Evolutionary conservation across 2,113 vertebrate genomes (phyloP).

Genomic region (Lophura nycthemera): DNA sequence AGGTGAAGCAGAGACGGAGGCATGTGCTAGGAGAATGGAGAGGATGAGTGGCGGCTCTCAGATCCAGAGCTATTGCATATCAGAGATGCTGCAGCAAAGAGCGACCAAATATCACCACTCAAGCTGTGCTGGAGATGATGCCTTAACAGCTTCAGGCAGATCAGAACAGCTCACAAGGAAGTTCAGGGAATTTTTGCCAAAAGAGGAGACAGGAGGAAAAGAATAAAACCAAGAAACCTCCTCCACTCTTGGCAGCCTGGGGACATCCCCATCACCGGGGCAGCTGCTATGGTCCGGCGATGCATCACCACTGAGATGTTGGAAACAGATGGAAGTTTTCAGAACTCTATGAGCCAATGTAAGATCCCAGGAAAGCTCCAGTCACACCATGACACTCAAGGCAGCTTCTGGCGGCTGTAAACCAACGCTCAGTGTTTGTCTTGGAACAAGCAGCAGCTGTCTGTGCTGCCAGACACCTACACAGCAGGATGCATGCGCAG

Average conservation of each 20-base stretch:
- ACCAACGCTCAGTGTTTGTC: accelerated
- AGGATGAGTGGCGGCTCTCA: background rate
- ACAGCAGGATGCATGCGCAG: accelerated
- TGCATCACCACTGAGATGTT: accelerated
- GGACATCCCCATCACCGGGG: too few relatives aligned
- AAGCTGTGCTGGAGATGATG: background rate
- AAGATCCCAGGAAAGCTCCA: background rate
- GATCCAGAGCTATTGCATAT: too few relatives aligned
- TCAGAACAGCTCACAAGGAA: accelerated
- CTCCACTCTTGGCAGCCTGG: background rate
- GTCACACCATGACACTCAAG: accelerated
- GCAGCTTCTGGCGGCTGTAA: background rate
- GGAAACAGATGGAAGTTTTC: background rate
- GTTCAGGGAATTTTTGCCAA: background rate
- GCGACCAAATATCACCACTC: accelerated
- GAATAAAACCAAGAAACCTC: too few relatives aligned
- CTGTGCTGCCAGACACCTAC: background rate
- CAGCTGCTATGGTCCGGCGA: background rate
- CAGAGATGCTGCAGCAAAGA: background rate
- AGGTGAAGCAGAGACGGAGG: background rate
- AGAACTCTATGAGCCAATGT: background rate
- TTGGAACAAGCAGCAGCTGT: accelerated
- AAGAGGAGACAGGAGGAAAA: too few relatives aligned
- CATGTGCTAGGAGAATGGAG: accelerated
- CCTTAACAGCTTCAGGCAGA: background rate